Conservation (phyloP, 2,113 vertebrate species). For the Rhegmatorhina hoffmannsi region DNA sequence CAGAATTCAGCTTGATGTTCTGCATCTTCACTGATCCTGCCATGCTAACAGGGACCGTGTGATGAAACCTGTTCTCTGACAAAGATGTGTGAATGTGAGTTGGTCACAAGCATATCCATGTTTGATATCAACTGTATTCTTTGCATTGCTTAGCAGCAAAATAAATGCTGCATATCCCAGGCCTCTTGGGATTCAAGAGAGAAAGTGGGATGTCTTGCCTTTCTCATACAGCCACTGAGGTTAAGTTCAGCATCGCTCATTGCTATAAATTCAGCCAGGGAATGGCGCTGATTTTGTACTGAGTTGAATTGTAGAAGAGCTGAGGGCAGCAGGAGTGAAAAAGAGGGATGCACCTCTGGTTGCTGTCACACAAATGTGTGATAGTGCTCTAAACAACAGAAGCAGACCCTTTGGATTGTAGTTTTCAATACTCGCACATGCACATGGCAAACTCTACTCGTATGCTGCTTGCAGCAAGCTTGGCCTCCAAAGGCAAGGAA, state of each 20-base stretch:
- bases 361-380: background rate
- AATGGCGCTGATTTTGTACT: background rate
- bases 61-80: background rate
- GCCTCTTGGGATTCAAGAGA: background rate
- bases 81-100: background rate
- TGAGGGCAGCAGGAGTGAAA: background rate
- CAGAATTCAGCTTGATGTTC: background rate
- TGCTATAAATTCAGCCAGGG: background rate
- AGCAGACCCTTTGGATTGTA: background rate
- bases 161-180: background rate
- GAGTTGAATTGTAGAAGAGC: background rate
- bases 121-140: background rate
- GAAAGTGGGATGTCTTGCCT: background rate
- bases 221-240: background rate
- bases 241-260: background rate
- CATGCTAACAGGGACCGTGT: background rate
- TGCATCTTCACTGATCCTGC: background rate
- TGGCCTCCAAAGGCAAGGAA: background rate
- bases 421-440: background rate
- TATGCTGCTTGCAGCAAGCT: background rate
- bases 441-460: background rate
- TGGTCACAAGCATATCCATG: fast-evolving
- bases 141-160: background rate
- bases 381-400: background rate
- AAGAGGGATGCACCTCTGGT: background rate